Conservation (phyloP, 2,888 invertebrate genomes). For the Xanthostigma xanthostigma region DNA sequence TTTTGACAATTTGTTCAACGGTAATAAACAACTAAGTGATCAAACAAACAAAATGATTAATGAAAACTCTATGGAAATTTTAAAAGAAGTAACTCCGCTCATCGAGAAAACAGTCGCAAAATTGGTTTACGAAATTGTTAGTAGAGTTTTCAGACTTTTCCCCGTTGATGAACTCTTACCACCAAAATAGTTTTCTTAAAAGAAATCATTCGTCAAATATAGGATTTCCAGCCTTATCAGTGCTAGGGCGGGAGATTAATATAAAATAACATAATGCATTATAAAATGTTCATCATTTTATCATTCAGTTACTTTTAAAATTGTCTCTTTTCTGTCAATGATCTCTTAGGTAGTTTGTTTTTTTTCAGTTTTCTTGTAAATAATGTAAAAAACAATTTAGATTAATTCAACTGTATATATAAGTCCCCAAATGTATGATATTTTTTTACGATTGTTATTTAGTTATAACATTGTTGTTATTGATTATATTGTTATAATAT, state of each 20-base stretch:
- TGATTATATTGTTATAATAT: too few relatives aligned
- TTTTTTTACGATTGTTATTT: too few relatives aligned
- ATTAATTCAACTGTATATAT: too few relatives aligned
- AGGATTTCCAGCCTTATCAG: too few relatives aligned
- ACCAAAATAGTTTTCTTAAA: not conserved
- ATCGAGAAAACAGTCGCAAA: conserved; percentile 16
- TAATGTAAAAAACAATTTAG: too few relatives aligned
- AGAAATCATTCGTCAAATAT: not conserved
- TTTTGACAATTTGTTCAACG: conserved; percentile 18
- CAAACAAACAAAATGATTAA: conserved; percentile 24
- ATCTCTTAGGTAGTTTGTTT: too few relatives aligned
- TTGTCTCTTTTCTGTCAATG: too few relatives aligned
- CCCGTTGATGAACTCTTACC: conserved; percentile 18
- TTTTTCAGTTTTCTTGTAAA: too few relatives aligned
- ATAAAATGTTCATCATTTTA: not conserved
- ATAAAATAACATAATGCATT: not conserved
- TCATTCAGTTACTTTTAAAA: not conserved
- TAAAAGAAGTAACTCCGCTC: conserved; percentile 25
- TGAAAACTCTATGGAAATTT: conserved; percentile 24
- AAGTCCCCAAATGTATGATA: too few relatives aligned
- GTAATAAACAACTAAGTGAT: conserved; percentile 17
- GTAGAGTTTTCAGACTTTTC: conserved; percentile 15
- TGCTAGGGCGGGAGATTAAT: too few relatives aligned
- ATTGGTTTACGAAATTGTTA: conserved; percentile 13
- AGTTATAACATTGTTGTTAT: too few relatives aligned